These are phyloP conservation scores for Halichoeres trimaculatus DNA, from an alignment of 2,113 vertebrate genomes.

Conservation along the genomic window DNA sequence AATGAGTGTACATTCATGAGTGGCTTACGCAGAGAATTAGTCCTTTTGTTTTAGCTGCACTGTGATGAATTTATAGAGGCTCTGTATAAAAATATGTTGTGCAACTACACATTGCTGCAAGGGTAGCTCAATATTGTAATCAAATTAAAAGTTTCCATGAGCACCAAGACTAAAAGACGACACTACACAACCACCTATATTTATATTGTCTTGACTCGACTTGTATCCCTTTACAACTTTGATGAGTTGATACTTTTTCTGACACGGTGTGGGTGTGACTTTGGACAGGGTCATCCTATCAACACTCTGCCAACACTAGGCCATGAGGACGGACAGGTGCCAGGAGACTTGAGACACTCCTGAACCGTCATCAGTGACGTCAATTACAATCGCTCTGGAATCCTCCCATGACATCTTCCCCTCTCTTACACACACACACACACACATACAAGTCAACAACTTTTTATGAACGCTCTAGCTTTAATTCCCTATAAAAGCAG, in stretches of 20 bases:
- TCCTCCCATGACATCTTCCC: neutral
- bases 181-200: neutral
- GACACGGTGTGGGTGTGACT: constrained; percentile 13
- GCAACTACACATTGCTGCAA: no score
- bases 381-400: neutral
- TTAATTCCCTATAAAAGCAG: constrained; percentile 6
- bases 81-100: no score
- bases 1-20: no score
- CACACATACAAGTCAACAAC: neutral
- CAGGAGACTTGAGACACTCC: constrained; percentile 8
- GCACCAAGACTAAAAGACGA: neutral
- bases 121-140: neutral
- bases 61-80: no score
- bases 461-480: neutral
- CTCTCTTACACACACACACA: neutral
- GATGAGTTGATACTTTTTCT: neutral
- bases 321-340: neutral
- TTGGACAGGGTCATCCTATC: constrained; percentile 8
- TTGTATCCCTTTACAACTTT: constrained; percentile 5
- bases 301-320: constrained; percentile 5
- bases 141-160: neutral
- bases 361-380: constrained; percentile 21
- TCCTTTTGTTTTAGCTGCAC: no score
- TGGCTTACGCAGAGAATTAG: no score
- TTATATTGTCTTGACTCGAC: neutral